Evolutionary conservation across 1,140 invertebrate genomes (phyloP).

Genomic region (Acyrthosiphon pisum): DNA sequence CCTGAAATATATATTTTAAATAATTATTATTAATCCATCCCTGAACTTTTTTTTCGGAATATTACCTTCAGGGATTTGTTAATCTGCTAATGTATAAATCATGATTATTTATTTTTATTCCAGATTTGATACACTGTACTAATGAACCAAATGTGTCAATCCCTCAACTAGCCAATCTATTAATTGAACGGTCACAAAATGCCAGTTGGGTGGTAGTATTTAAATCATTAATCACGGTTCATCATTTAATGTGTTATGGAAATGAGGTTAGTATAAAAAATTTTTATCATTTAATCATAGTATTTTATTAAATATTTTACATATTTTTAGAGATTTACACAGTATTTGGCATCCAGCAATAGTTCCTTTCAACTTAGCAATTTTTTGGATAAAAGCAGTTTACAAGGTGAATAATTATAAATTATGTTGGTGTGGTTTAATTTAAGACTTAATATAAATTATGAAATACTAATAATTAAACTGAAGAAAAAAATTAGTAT

Average conservation of each 20-base stretch:
- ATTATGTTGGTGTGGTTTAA: neutral
- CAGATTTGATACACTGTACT: slow-evolving; percentile 99
- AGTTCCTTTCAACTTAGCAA: slow-evolving; percentile 97
- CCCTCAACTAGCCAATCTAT: slow-evolving; percentile 96
- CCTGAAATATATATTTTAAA: neutral
- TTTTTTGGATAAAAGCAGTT: slow-evolving; percentile 95
- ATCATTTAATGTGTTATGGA: slow-evolving; percentile 99
- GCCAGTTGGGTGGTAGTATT: slow-evolving; percentile 98
- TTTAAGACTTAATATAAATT: neutral
- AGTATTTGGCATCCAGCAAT: slow-evolving; percentile 99
- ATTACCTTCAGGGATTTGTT: neutral
- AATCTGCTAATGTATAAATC: neutral
- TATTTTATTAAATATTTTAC: slow-evolving; percentile 60
- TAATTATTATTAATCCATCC: neutral
- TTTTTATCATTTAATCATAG: neutral
- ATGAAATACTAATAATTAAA: neutral
- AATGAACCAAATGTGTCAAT: slow-evolving; percentile 99
- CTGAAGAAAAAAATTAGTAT: slow-evolving; percentile 32
- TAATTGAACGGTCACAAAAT: slow-evolving; percentile 97
- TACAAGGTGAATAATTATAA: slow-evolving; percentile 78
- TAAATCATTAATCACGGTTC: slow-evolving; percentile 97
- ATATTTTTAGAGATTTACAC: slow-evolving; percentile 94
- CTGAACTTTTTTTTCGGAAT: neutral
- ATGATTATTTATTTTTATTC: slow-evolving; percentile 61
- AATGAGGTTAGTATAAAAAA: slow-evolving; percentile 84